Evolutionary conservation across 2,888 invertebrate species (phyloP).

Genomic region (Andrena dorsata): DNA sequence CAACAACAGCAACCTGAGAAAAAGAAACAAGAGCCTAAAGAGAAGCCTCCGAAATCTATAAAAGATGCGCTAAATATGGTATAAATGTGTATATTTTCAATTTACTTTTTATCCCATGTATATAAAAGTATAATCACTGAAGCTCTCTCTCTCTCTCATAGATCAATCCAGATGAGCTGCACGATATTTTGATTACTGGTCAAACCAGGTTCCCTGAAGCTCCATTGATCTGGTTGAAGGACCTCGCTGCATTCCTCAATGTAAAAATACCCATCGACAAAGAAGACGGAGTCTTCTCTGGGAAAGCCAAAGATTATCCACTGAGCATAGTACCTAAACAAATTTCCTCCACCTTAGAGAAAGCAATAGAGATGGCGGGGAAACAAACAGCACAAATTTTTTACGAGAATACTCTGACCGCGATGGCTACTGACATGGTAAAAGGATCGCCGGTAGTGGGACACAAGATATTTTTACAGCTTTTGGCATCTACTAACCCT

Average conservation of each 20-base stretch:
- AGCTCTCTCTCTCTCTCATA: constrained; percentile 76
- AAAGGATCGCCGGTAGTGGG: constrained; percentile 89
- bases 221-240: constrained; percentile 90
- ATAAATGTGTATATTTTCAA: constrained; percentile 68
- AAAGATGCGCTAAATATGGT: constrained; percentile 89
- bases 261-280: constrained; percentile 88
- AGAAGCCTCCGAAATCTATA: constrained; percentile 88
- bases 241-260: constrained; percentile 89
- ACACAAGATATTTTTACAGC: constrained; percentile 90
- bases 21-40: constrained; percentile 87
- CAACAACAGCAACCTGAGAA: constrained; percentile 83
- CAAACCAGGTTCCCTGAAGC: constrained; percentile 89
- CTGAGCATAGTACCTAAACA: constrained; percentile 86
- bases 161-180: constrained; percentile 88
- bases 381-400: constrained; percentile 89
- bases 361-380: constrained; percentile 87
- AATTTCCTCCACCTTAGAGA: constrained; percentile 85
- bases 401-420: constrained; percentile 89
- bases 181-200: constrained; percentile 86
- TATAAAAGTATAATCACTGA: neutral
- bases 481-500: constrained; percentile 89
- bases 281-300: constrained; percentile 88
- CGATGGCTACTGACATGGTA: constrained; percentile 90
- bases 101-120: neutral
- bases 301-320: constrained; percentile 87